Conservation (phyloP, 1,140 invertebrate genomes). For the Drosophila mauritiana region DNA sequence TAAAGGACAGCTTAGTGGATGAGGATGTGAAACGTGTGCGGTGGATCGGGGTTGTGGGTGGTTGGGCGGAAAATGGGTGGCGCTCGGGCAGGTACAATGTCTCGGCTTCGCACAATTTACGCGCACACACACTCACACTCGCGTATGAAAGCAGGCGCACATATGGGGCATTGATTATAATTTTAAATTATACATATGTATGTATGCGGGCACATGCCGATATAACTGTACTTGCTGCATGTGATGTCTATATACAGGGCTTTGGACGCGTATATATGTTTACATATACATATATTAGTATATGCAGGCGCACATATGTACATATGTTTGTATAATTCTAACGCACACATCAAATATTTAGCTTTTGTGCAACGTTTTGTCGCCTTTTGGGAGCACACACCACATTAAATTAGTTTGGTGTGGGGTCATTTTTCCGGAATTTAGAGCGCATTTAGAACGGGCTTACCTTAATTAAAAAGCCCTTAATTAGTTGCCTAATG, state of each 20-base stretch:
- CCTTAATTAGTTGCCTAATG: slow-evolving; percentile 37
- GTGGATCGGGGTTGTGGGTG: background rate
- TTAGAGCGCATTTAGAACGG: slow-evolving; percentile 35
- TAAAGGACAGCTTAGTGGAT: slow-evolving; percentile 63
- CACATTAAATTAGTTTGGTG: slow-evolving; percentile 70
- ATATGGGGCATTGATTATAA: slow-evolving; percentile 75
- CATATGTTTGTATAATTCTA: slow-evolving; percentile 27
- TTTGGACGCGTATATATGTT: slow-evolving; percentile 19
- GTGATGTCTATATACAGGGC: slow-evolving; percentile 27
- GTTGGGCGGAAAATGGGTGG: slow-evolving; percentile 3
- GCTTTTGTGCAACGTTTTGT: slow-evolving; percentile 67
- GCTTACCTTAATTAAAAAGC: slow-evolving; percentile 46
- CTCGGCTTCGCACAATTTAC: slow-evolving; percentile 73
- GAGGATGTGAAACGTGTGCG: slow-evolving; percentile 1
- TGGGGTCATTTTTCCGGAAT: slow-evolving; percentile 41
- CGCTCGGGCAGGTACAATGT: slow-evolving; percentile 65
- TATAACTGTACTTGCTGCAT: slow-evolving; percentile 57
- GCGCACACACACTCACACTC: slow-evolving; percentile 46
- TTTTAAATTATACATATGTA: slow-evolving; percentile 76
- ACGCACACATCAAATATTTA: slow-evolving; percentile 71
- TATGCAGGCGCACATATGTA: slow-evolving; percentile 19
- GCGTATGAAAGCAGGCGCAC: slow-evolving; percentile 53
- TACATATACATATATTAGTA: too few species aligned
- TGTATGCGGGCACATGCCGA: slow-evolving; percentile 31
- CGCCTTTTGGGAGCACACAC: slow-evolving; percentile 47